Evolutionary conservation across 2,888 invertebrate species (phyloP), one percentile per base, ranked within the genome.

Genomic region (Electrophaes corylata): DNA sequence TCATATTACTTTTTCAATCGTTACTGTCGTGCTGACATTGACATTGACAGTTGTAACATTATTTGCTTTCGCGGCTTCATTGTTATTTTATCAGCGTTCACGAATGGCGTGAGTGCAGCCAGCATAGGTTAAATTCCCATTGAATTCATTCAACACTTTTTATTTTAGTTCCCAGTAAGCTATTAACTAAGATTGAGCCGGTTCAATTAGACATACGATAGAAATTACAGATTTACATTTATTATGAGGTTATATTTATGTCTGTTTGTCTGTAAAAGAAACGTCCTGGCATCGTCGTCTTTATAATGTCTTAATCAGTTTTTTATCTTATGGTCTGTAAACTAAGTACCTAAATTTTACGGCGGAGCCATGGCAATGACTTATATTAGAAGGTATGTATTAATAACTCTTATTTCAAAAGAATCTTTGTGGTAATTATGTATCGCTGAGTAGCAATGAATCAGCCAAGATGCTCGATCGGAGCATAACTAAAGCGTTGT

Each of bases 81-180:
- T 76, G 77, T 76, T 70, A 66, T 57, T 53, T 55, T 60, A 62
- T 54, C 56, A 47, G 50, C 58, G 65, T 65, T 67, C 63, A 56
- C 66, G 62, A 49, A 62, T 73, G 51, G 75, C 76, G 75, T 76
- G 74, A 53, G 62, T 61, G 62, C 45, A 55, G 53, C 66, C 66
- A 63, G 70, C 70, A 67, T 59, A 31, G 57, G 41, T 62, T 53
- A 58, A 52, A 70, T 69, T 71, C 74, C 66, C 73, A 67, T 70
- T 68, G 70, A 59, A 56, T 55, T 48, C 55, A 49, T 49, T 49
- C 56, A 64, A 46, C 59, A 48, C 64, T 82, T 81, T 81, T 81
- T 78, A 76, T 62, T 49, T 54, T 65, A 66, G 75, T 82, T 83
- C 81, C 73, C 82, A 83, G 75, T 72, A 76, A 75, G 60, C 67